Evolutionary conservation across 64 coral and sea anemone genomes (phyloP).

Genomic region (Pachyseris speciosa): DNA sequence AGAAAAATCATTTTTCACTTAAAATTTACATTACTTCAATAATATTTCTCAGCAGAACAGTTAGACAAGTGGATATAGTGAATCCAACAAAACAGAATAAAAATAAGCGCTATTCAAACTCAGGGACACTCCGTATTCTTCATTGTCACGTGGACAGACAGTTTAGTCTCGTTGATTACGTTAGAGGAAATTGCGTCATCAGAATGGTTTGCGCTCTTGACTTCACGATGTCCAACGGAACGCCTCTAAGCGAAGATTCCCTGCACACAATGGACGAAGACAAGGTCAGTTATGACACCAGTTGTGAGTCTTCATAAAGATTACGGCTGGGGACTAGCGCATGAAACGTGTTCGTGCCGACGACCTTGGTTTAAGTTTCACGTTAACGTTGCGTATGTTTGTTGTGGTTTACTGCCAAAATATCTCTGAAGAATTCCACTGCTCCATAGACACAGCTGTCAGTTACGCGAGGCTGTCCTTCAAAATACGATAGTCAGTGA

Average conservation of each 20-base stretch:
- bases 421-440: no score
- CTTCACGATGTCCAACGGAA: conserved; percentile 88
- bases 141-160: conserved; percentile 75
- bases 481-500: no score
- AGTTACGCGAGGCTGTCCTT: no score
- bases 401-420: no score
- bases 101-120: conserved; percentile 70
- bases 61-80: conserved; percentile 57
- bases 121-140: conserved; percentile 75
- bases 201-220: conserved; percentile 83
- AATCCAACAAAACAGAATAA: conserved; percentile 67
- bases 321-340: no score
- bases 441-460: no score
- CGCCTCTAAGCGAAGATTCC: conserved; percentile 62
- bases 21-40: neutral
- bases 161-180: conserved; percentile 86
- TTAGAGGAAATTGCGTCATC: conserved; percentile 80
- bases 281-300: conserved; percentile 57
- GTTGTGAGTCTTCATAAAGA: no score
- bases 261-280: conserved; percentile 62
- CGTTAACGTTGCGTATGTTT: no score
- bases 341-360: no score
- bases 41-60: conserved; percentile 48
- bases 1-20: no score
- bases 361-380: no score